Base-by-base conservation (phyloP, 2,888 invertebrate genomes). In the Pelosia muscerda region DNA sequence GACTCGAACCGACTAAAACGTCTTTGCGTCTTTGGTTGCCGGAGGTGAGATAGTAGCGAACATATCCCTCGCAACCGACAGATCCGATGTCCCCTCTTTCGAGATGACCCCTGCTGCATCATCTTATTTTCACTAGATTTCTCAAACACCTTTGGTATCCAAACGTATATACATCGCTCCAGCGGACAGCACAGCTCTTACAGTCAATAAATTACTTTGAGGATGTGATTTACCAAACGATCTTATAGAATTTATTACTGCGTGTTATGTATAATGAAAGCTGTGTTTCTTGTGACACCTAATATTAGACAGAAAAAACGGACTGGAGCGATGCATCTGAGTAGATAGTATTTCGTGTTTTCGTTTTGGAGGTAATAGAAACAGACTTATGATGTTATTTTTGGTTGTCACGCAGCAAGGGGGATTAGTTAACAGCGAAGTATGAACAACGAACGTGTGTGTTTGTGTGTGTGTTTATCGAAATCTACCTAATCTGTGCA, bases 191-290 rank as follows among this genome's bases (percentile, higher is more conserved):
- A 19, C 10, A 9, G n/a, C 57, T 28, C n/a, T 57, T 19, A 61
- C 11, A 42, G 49, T 53, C 38, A 38, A 63, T 63, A 68, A 58
- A 63, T 54, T 23, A 62, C 23, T n/a, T 54, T 5, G 55, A 61
- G 68, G 53, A 63, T 57, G 66, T 56, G 66, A 55, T 56, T 38
- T 38, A 63, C 55, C 55, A 63, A 63, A 19, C 19, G 25, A 13
- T 56, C 2, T 38, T 55, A 56, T 23, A 63, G 54, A 55, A 26
- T 56, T 19, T 34, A 55, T 63, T 38, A n/a, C 3, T 19, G n/a
- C 31, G 23, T 54, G 10, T 8, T 34, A 53, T 54, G 23, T 63
- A 54, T 31, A 23, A 34, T 54, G 11, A 23, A 54, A 54, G 31
- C 31, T 22, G 15, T 54, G 11, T 54, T 49, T 25, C 19, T 54